Evolutionary conservation across 2,797 vertebrate genomes (phyloP), one percentile per base, ranked within the genome.

Genomic region (Aldrovandia affinis): DNA sequence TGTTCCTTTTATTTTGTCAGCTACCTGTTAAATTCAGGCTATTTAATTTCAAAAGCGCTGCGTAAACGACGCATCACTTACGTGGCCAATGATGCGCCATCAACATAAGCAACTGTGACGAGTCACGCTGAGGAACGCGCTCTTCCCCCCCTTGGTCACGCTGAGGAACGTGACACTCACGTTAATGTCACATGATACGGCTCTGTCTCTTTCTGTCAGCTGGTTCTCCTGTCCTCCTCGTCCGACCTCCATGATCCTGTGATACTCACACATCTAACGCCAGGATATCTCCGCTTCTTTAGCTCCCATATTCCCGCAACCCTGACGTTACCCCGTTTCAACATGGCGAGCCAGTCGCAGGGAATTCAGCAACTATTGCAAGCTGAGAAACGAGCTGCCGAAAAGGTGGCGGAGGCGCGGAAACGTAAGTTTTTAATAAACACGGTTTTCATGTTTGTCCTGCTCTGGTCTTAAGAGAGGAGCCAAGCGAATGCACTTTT

Each of bases 331-430:
- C 68, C 3, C 6, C 42, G 47, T 28, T 42, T 22, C 79, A 80
- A 14, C 86, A 98, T 99, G 97, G 97, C 97, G 61, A 97, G 97
- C 22, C 98, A 99, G 94, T 99, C 97, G 1, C 98, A 98, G 89
- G 97, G 98, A 0, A 98, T 99, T 89, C 98, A 99, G 94, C 98
- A 99, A 95, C 94, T 99, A 91, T 95, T 98, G 90, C 97, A 98
- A 92, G 98, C 98, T 8, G 98, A 99, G 94, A 99, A 98, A 86
- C 95, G 97, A 73, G 98, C 98, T 0, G 98, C 98, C 0, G 98
- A 99, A 93, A 98, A 98, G 93, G 98, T 99, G 90, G 95, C 97
- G 0, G 98, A 99, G 86, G 98, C 98, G 90, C 96, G 98, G 84
- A 99, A 99, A 88, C 94, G 98, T 99, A 94, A 98, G 97, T 73